Percentiles rank a stretch among this genome's conserved stretches.
These are phyloP conservation scores for Coregonus clupeaformis DNA, from an alignment of 2,113 vertebrate genomes.

Conservation along the genomic window DNA sequence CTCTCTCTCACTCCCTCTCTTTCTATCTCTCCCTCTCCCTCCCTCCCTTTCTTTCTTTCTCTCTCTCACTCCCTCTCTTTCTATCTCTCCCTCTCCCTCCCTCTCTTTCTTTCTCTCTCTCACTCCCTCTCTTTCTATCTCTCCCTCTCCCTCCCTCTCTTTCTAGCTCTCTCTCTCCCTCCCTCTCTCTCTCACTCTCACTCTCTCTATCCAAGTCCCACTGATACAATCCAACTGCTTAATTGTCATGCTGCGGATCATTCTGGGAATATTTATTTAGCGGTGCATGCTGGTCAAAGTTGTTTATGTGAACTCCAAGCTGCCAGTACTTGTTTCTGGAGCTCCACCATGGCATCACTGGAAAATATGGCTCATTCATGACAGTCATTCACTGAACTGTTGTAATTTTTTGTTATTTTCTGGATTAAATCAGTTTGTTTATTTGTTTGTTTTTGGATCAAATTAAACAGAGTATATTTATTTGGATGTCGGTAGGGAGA, in stretches of 20 bases:
- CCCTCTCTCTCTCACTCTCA: no score
- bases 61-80: slow-evolving; percentile 21
- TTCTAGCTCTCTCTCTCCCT: background rate
- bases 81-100: slow-evolving; percentile 10
- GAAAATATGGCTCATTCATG: slow-evolving; percentile 14
- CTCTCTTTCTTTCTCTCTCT: background rate
- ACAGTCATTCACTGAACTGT: slow-evolving; percentile 6
- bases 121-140: background rate
- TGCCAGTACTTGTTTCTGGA: slow-evolving; percentile 30
- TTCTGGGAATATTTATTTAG: slow-evolving; percentile 23
- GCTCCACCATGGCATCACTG: slow-evolving; percentile 16
- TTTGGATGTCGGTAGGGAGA: background rate
- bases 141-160: background rate
- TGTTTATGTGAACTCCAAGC: slow-evolving; percentile 30
- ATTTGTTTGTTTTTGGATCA: background rate
- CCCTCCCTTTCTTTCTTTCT: background rate
- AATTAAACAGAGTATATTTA: background rate
- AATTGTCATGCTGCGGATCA: slow-evolving; percentile 37
- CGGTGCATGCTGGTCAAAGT: slow-evolving; percentile 11
- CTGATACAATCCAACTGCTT: slow-evolving; percentile 21
- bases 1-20: slow-evolving; percentile 10
- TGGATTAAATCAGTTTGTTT: background rate
- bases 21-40: slow-evolving; percentile 24
- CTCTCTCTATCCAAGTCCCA: background rate
- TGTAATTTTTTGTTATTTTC: no score